phyloP scores from a whole-genome alignment of 2,888 invertebrate species.

The Merodon equestris region DNA sequence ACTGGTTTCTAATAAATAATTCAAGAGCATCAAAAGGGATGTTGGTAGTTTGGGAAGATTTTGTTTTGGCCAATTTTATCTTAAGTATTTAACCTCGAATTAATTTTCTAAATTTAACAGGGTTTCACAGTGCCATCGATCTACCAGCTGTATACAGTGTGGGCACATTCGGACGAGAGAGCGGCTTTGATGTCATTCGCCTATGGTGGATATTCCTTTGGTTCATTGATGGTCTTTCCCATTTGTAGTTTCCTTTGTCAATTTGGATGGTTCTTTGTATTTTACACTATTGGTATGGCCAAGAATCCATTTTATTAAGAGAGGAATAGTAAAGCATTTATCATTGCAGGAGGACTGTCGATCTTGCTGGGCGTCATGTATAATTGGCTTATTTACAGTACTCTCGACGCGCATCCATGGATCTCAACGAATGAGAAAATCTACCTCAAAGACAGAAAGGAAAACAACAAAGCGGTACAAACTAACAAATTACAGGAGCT shows the following conservation, averaged over 20 bases:
- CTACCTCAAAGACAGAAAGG: constrained; percentile 71
- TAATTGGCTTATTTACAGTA: constrained; percentile 79
- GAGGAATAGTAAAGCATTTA: background rate
- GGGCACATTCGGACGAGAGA: constrained; percentile 79
- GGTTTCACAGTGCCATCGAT: constrained; percentile 76
- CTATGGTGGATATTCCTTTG: constrained; percentile 79
- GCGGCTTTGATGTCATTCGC: constrained; percentile 77
- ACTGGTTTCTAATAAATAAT: too few relatives aligned
- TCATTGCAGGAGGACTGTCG: constrained; percentile 69
- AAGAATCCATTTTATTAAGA: too few relatives aligned
- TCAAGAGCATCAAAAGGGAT: too few relatives aligned
- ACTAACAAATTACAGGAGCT: background rate
- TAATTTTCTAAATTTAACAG: constrained; percentile 68
- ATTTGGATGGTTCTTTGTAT: constrained; percentile 82
- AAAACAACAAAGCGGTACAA: constrained; percentile 69
- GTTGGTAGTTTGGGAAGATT: too few relatives aligned
- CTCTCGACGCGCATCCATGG: constrained; percentile 80
- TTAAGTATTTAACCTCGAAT: background rate
- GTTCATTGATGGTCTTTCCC: constrained; percentile 80
- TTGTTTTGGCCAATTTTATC: too few relatives aligned
- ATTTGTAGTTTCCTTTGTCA: constrained; percentile 81
- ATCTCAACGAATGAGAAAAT: constrained; percentile 78
- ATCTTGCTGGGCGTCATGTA: constrained; percentile 73
- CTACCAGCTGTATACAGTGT: constrained; percentile 76
- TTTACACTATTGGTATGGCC: constrained; percentile 80